phyloP scores from a whole-genome alignment of 2,797 vertebrate genomes.

The Eurystomus glaucurus region DNA sequence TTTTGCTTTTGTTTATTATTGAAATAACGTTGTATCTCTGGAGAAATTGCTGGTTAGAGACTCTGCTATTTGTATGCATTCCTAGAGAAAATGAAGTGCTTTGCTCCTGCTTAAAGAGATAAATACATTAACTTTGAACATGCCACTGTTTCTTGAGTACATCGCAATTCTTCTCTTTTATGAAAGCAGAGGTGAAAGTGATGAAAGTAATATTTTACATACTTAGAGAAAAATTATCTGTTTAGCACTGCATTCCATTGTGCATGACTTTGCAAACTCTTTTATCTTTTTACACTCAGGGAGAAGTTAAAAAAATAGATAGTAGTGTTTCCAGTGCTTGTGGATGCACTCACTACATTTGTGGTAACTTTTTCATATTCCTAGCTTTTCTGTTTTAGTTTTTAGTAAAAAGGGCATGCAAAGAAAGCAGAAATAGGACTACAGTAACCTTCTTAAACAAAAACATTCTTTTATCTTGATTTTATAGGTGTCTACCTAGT shows the following conservation, averaged over 20 bases:
- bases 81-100: background rate
- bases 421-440: background rate
- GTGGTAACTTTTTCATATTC: slow-evolving; percentile 86
- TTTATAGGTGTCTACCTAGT: background rate
- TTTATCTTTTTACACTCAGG: slow-evolving; percentile 82
- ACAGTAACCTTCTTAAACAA: background rate
- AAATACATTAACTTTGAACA: background rate
- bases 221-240: background rate
- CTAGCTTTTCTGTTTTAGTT: background rate
- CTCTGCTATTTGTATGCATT: background rate
- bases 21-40: background rate
- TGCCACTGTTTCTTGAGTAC: background rate
- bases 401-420: background rate
- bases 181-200: background rate
- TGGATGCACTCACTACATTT: slow-evolving; percentile 89
- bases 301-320: slow-evolving; percentile 90
- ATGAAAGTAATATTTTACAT: background rate
- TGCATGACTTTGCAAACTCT: background rate
- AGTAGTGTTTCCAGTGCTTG: slow-evolving; percentile 86
- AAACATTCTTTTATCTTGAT: background rate
- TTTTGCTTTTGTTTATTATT: background rate
- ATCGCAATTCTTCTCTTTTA: background rate
- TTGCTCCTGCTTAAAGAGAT: background rate
- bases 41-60: background rate
- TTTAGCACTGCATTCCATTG: background rate